A percentile compares a stretch with the other conserved stretches of the same genome.
Evolutionary conservation across 2,797 vertebrate genomes (phyloP).

Genomic region (Enteromius fasciolatus): DNA sequence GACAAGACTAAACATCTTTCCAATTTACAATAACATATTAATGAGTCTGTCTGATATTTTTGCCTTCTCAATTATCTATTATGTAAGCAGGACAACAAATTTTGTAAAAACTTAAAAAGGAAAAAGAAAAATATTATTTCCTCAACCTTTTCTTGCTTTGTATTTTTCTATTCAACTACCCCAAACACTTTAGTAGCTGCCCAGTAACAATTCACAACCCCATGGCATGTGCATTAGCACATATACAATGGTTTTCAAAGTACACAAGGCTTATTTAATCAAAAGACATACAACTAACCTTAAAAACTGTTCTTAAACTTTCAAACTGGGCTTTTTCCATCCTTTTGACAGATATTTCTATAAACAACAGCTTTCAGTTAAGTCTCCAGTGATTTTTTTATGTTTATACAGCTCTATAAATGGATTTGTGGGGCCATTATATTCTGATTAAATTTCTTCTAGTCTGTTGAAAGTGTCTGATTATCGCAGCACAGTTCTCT

Average conservation of each 20-base stretch:
- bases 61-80: neutral
- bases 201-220: neutral
- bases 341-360: neutral
- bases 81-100: neutral
- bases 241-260: slow-evolving; percentile 6
- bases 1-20: neutral
- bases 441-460: slow-evolving; percentile 25
- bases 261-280: neutral
- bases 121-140: neutral
- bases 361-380: neutral
- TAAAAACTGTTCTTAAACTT: neutral
- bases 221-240: neutral
- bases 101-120: neutral
- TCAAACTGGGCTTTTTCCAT: neutral
- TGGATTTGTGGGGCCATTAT: slow-evolving; percentile 29
- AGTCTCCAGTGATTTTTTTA: neutral
- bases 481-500: slow-evolving; percentile 25
- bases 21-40: neutral
- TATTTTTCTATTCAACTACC: neutral
- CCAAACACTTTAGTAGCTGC: neutral
- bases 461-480: slow-evolving; percentile 33
- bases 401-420: slow-evolving; percentile 5
- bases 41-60: neutral
- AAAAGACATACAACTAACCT: neutral
- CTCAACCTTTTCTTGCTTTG: neutral